Conservation (phyloP, 2,888 invertebrate genomes). For the Cacoxenus indagator region DNA sequence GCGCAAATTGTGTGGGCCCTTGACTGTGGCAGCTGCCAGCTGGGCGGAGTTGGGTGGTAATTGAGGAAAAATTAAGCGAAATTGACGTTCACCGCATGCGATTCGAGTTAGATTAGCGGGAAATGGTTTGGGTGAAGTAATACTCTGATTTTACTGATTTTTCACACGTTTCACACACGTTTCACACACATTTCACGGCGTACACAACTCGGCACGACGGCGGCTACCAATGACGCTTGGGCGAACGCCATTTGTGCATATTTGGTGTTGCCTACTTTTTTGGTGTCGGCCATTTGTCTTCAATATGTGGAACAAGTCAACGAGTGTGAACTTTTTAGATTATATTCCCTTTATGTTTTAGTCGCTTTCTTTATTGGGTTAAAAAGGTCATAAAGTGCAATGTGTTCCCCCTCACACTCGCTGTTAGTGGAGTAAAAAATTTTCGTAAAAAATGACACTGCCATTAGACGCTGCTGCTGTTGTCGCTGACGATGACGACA, state of each 20-base stretch:
- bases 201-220: no score
- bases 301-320: slow-evolving; percentile 5
- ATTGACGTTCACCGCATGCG: slow-evolving; percentile 19
- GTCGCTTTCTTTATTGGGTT: neutral
- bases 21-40: neutral
- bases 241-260: neutral
- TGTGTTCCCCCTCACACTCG: neutral
- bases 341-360: neutral
- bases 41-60: neutral
- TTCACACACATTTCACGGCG: no score
- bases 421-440: slow-evolving; percentile 26
- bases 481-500: slow-evolving; percentile 44
- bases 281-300: slow-evolving; percentile 1
- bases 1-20: neutral
- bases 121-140: neutral
- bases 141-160: neutral
- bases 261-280: slow-evolving; percentile 5
- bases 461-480: slow-evolving; percentile 55
- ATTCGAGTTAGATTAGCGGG: neutral
- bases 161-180: neutral
- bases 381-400: slow-evolving; percentile 11
- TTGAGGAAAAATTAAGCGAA: slow-evolving; percentile 16
- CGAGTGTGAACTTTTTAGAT: neutral
- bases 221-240: neutral
- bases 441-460: slow-evolving; percentile 55